Evolutionary conservation across 2,113 vertebrate genomes (phyloP).

Genomic region (Psammodynastes pulverulentus): DNA sequence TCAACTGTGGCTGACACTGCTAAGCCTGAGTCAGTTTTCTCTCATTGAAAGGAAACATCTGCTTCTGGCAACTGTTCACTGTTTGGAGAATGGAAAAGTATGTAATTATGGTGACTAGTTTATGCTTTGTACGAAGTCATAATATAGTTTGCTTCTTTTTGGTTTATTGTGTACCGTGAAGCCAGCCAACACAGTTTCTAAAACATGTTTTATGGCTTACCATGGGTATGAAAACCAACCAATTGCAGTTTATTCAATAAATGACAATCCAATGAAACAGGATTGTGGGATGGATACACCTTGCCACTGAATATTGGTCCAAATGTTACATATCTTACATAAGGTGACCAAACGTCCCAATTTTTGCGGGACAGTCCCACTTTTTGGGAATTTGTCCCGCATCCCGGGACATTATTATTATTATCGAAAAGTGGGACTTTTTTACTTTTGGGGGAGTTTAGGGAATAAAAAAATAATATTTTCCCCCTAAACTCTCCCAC

Average conservation of each 20-base stretch:
- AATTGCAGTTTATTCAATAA: background rate
- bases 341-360: no score
- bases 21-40: background rate
- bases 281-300: background rate
- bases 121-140: background rate
- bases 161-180: background rate
- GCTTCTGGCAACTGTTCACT: background rate
- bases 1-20: background rate
- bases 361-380: no score
- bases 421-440: no score
- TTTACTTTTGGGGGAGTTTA: no score
- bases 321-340: background rate
- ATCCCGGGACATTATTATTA: no score
- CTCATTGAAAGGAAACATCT: background rate
- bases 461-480: no score
- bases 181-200: background rate
- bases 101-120: background rate
- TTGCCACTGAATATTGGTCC: background rate
- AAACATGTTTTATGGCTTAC: background rate
- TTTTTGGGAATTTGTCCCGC: no score
- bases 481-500: no score
- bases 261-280: background rate
- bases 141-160: background rate
- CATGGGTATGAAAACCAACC: background rate
- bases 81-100: background rate